Percentiles rank a stretch among this genome's conserved stretches.
Conservation (phyloP, 2,888 invertebrate species). For the Brassicogethes aeneus region DNA sequence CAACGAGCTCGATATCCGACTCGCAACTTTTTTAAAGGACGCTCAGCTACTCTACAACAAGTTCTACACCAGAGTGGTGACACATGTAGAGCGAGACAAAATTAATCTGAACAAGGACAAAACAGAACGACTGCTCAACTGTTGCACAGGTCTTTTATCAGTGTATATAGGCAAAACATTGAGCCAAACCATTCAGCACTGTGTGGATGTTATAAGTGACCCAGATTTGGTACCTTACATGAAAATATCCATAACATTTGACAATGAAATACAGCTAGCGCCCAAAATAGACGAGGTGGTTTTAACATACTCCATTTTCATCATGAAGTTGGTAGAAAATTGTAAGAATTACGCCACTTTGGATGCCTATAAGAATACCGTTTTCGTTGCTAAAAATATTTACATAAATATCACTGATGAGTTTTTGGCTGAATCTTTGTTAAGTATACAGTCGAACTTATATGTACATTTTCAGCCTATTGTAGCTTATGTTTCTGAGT, state of each 20-base stretch:
- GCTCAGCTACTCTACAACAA: constrained; percentile 20
- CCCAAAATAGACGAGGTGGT: constrained; percentile 53
- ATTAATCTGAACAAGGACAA: constrained; percentile 12
- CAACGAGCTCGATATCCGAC: constrained; percentile 21
- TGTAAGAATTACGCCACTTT: constrained; percentile 23
- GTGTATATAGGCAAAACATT: constrained; percentile 59
- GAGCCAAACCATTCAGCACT: constrained; percentile 54
- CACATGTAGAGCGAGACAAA: constrained; percentile 21
- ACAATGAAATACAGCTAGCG: constrained; percentile 37
- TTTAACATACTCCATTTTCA: constrained; percentile 48
- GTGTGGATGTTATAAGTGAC: constrained; percentile 48
- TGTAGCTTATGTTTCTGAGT: constrained; percentile 44
- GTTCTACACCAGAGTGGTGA: constrained; percentile 23
- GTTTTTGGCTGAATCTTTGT: constrained; percentile 42
- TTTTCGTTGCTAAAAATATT: constrained; percentile 20
- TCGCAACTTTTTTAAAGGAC: constrained; percentile 21
- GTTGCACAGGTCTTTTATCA: constrained; percentile 41
- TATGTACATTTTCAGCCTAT: constrained; percentile 49
- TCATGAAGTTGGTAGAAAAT: constrained; percentile 29
- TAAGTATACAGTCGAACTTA: constrained; percentile 46
- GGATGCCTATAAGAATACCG: constrained; percentile 22
- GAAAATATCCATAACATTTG: constrained; percentile 39
- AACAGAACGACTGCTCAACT: constrained; percentile 12
- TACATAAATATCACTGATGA: constrained; percentile 29
- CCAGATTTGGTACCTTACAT: constrained; percentile 52